Evolutionary conservation across 2,797 vertebrate species (phyloP), one percentile per base, ranked within the genome.

Genomic region (Mareca penelope): DNA sequence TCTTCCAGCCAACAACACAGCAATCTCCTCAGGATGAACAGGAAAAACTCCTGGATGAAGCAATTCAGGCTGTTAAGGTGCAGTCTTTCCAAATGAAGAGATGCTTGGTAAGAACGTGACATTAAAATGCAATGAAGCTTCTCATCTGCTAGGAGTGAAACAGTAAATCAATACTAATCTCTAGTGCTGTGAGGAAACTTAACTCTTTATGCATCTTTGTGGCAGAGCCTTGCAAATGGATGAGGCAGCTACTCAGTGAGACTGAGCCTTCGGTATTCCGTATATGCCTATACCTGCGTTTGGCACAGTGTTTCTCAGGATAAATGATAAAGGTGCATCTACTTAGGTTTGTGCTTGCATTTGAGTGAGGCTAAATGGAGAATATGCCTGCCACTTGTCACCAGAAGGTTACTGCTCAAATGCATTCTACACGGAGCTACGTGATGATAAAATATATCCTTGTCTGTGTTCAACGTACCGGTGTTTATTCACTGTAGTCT

Each of bases 51-150:
- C 97, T 99, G 80, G 99, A 99, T 97, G 99, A 99, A 98, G 99
- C 99, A 8, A 98, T 99, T 91, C 99, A 99, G 97, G 99, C 99
- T 59, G 99, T 99, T 57, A 99, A 99, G 97, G 99, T 99, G 90
- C 99, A 99, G 97, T 99, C 99, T 0, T 99, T 99, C 97, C 99
- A 99, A 96, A 99, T 99, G 99, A 99, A 99, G 94, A 98, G 99
- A 96, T 99, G 99, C 89, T 97, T 99, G 99, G 99, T 99, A 98
- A 98, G 98, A 71, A 46, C n/a, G 6, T 53, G 16, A 35, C 57
- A 85, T 68, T 12, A 53, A 93, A 86, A 93, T 79, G 52, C 75
- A 52, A 0, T 55, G 50, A 63, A 79, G 65, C 42, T 92, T 72
- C 57, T 72, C 64, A 39, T 91, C 67, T 94, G 68, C 56, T 80